phyloP scores from a whole-genome alignment of 2,888 invertebrate species.

The Meiosimyza decipiens region DNA sequence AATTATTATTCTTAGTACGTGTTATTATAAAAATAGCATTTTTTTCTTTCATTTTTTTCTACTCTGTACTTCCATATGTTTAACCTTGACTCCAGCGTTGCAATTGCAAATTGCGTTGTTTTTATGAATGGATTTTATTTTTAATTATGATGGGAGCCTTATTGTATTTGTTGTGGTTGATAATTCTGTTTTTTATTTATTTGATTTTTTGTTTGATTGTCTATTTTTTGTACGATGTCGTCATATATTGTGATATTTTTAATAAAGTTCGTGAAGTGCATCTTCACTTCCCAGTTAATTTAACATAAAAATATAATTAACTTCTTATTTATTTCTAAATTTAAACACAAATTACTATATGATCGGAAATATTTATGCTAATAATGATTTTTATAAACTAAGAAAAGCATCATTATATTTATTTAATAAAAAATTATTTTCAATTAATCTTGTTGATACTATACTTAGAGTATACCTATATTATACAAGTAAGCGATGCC shows the following conservation, averaged over 20 bases:
- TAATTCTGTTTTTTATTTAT: constrained; percentile 6
- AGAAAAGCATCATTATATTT: too few species aligned
- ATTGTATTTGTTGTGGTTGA: neutral
- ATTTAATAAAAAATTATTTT: too few species aligned
- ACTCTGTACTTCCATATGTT: neutral
- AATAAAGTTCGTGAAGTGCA: constrained; percentile 2
- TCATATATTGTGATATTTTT: constrained; percentile 13
- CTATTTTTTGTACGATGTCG: neutral
- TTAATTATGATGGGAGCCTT: constrained; percentile 24
- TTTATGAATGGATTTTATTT: constrained; percentile 17
- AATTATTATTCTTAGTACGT: constrained; percentile 17
- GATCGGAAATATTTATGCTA: too few species aligned
- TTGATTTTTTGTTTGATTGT: neutral
- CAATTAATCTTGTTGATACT: too few species aligned
- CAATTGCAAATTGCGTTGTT: constrained; percentile 31
- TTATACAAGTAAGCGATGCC: too few species aligned
- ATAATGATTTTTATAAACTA: too few species aligned
- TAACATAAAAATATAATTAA: too few species aligned
- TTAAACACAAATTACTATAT: too few species aligned
- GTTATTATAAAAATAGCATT: neutral
- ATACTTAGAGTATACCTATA: too few species aligned
- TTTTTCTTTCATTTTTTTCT: neutral
- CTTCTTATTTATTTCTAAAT: too few species aligned
- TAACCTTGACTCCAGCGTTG: constrained; percentile 35
- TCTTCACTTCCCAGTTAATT: constrained; percentile 5